A percentile compares a stretch with the other conserved stretches of the same genome.
Evolutionary conservation across 2,113 vertebrate genomes (phyloP).

Genomic region (Dipodomys spectabilis): DNA sequence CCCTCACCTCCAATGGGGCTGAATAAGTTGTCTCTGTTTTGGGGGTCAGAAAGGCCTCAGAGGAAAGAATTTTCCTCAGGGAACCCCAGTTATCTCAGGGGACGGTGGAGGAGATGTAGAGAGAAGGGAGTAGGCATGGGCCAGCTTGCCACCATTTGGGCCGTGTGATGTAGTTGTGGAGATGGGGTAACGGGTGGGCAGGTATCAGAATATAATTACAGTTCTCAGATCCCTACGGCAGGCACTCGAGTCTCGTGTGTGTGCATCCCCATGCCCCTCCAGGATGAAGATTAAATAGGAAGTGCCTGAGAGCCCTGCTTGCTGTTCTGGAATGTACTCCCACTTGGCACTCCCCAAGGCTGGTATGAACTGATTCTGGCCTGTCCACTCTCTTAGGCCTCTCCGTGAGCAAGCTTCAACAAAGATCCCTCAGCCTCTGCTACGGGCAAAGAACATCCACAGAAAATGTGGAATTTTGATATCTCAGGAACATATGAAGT

Average conservation of each 20-base stretch:
- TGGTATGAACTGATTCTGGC: not conserved
- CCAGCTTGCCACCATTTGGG: constrained; percentile 46
- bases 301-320: not conserved
- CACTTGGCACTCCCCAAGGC: fast-evolving
- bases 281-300: not conserved
- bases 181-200: not conserved
- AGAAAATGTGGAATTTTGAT: no score
- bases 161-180: not conserved
- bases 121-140: constrained; percentile 6
- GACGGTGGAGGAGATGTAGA: constrained; percentile 67
- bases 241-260: not conserved
- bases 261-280: not conserved
- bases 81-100: constrained; percentile 79
- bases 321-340: not conserved
- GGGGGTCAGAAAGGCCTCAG: constrained; percentile 74
- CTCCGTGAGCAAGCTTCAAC: not conserved
- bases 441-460: no score
- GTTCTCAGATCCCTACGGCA: constrained; percentile 7
- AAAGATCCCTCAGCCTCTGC: not conserved
- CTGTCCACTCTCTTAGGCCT: fast-evolving
- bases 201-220: not conserved
- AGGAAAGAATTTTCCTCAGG: constrained; percentile 64
- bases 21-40: constrained; percentile 76
- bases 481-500: not conserved
- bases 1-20: constrained; percentile 78